These are phyloP conservation scores for Cheiracanthium punctorium DNA, from an alignment of 2,888 invertebrate genomes.

Conservation along the genomic window DNA sequence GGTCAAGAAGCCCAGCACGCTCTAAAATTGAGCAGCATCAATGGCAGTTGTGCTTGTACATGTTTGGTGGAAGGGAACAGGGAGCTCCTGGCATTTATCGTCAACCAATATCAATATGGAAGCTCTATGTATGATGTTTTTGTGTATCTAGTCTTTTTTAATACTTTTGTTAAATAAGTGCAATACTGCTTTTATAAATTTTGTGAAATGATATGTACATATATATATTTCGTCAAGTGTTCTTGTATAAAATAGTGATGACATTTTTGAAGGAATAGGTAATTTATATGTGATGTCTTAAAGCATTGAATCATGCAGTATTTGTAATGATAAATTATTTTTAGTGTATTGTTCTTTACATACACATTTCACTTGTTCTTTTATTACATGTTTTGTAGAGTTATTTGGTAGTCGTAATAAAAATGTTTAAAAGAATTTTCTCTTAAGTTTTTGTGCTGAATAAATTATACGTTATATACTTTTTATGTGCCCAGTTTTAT, in stretches of 20 bases:
- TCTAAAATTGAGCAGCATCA: slow-evolving; percentile 67
- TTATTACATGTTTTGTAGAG: background rate
- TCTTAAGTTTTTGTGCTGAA: too few species aligned
- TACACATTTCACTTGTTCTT: background rate
- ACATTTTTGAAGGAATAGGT: background rate
- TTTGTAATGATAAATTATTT: slow-evolving; percentile 4
- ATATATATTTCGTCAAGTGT: slow-evolving; percentile 10
- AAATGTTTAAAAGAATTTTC: background rate
- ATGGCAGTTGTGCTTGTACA: slow-evolving; percentile 80
- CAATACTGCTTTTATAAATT: slow-evolving; percentile 22
- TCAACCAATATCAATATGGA: slow-evolving; percentile 87
- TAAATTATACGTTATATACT: too few species aligned
- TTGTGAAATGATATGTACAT: slow-evolving; percentile 18
- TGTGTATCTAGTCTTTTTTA: slow-evolving; percentile 32
- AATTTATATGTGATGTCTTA: background rate
- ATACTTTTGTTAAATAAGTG: slow-evolving; percentile 38
- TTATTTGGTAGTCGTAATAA: background rate
- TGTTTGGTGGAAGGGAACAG: slow-evolving; percentile 88
- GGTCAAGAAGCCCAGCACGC: slow-evolving; percentile 68
- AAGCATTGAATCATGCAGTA: background rate
- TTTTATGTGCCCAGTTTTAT: too few species aligned
- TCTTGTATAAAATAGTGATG: slow-evolving; percentile 4
- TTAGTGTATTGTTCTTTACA: background rate
- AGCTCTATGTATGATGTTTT: slow-evolving; percentile 78
- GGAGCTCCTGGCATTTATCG: slow-evolving; percentile 86